These are phyloP conservation scores for Rhynchopsitta pachyrhyncha DNA, from an alignment of 2,113 vertebrate species.

Conservation along the genomic window DNA sequence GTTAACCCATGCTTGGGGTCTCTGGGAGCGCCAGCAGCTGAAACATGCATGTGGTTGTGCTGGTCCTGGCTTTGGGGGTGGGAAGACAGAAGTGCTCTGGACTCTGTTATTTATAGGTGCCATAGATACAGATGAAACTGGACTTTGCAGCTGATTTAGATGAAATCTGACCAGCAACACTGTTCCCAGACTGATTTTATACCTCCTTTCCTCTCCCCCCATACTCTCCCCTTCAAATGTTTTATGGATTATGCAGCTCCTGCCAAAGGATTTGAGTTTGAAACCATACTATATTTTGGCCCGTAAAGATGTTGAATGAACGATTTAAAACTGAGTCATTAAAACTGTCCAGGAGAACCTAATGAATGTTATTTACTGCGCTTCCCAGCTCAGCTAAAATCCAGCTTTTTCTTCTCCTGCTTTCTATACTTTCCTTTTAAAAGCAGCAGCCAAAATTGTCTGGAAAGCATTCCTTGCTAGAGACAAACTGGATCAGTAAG, in stretches of 20 bases:
- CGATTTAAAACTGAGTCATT: conserved; percentile 47
- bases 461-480: conserved; percentile 9
- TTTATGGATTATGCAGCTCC: conserved; percentile 30
- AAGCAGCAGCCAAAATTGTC: conserved; percentile 6
- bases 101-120: neutral
- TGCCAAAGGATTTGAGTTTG: conserved; percentile 36
- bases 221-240: neutral
- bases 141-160: neutral
- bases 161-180: neutral
- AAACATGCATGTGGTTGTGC: neutral
- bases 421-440: neutral
- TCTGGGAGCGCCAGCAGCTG: neutral
- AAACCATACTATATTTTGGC: neutral
- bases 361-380: conserved; percentile 58
- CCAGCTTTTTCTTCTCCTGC: neutral
- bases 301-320: conserved; percentile 40
- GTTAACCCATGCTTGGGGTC: neutral
- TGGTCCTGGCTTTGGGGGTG: neutral
- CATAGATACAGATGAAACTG: neutral
- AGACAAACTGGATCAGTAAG: conserved; percentile 24
- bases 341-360: conserved; percentile 38
- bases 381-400: conserved; percentile 41
- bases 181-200: neutral
- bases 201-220: neutral
- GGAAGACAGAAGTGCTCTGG: neutral